phyloP scores from a whole-genome alignment of 2,888 invertebrate species.

The Oxytorus armatus region DNA sequence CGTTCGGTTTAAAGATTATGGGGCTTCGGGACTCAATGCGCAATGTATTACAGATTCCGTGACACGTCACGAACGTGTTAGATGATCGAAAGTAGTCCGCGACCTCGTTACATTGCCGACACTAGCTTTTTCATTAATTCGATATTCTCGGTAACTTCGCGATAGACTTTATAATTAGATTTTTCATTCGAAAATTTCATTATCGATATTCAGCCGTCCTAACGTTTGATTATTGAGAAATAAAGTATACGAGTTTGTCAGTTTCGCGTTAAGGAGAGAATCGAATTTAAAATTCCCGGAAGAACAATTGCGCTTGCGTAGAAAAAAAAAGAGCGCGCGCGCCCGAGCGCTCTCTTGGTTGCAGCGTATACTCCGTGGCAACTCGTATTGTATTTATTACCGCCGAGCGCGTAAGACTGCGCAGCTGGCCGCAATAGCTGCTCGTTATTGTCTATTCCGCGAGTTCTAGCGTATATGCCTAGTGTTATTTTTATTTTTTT shows the following conservation, averaged over 20 bases:
- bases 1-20: slow-evolving; percentile 54
- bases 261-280: no score
- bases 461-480: background rate
- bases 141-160: no score
- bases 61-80: slow-evolving; percentile 32
- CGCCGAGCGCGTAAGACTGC: slow-evolving; percentile 28
- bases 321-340: slow-evolving; percentile 12
- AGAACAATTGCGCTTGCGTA: slow-evolving; percentile 20
- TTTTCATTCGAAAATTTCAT: slow-evolving; percentile 2
- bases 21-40: slow-evolving; percentile 69
- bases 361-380: background rate
- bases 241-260: no score
- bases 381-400: background rate
- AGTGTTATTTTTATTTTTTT: background rate
- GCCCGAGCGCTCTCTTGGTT: background rate
- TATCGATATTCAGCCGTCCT: background rate
- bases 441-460: slow-evolving; percentile 3
- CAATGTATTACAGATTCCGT: slow-evolving; percentile 60
- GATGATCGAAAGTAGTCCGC: slow-evolving; percentile 46
- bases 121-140: no score
- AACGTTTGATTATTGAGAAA: no score
- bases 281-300: slow-evolving; percentile 27
- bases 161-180: no score
- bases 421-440: slow-evolving; percentile 27
- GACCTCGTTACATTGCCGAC: slow-evolving; percentile 35